phyloP scores from a whole-genome alignment of 92 coral and sea anemone genomes.

The Porites rus region DNA sequence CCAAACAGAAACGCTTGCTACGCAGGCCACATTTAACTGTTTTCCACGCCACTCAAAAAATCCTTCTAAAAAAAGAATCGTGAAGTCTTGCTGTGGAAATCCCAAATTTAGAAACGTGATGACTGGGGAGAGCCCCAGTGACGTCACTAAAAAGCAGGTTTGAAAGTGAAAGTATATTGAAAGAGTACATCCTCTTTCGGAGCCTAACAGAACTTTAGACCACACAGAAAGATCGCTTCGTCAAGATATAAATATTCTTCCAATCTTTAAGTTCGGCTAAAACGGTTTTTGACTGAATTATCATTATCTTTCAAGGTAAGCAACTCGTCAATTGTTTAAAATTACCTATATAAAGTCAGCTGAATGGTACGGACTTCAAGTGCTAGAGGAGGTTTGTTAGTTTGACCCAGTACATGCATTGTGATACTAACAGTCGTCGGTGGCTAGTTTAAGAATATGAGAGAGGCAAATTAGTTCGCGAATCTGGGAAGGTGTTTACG shows the following conservation, averaged over 20 bases:
- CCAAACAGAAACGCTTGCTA: no score
- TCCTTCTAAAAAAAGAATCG: no score
- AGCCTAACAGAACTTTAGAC: not conserved
- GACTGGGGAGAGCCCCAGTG: slow-evolving; percentile 9
- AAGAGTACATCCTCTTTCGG: slow-evolving; percentile 2
- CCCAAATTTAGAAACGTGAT: slow-evolving; percentile 10
- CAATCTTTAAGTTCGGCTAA: not conserved
- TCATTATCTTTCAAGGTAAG: not conserved
- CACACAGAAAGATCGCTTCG: not conserved
- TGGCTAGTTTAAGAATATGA: no score
- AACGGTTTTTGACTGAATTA: not conserved
- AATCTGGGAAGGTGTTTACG: no score
- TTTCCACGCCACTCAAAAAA: no score
- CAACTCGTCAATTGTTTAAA: not conserved
- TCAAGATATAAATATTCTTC: not conserved
- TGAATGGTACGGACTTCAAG: no score
- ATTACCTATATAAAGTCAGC: no score
- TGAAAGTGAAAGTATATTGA: not conserved
- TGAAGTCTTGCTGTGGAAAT: not conserved
- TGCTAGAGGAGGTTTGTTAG: no score
- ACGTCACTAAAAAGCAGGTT: not conserved
- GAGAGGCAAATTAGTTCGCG: no score
- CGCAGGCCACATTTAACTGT: no score
- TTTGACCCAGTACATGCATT: no score
- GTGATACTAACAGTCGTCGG: no score